These are phyloP conservation scores for Tigriopus californicus DNA, from an alignment of 2,888 invertebrate species.

Conservation along the genomic window DNA sequence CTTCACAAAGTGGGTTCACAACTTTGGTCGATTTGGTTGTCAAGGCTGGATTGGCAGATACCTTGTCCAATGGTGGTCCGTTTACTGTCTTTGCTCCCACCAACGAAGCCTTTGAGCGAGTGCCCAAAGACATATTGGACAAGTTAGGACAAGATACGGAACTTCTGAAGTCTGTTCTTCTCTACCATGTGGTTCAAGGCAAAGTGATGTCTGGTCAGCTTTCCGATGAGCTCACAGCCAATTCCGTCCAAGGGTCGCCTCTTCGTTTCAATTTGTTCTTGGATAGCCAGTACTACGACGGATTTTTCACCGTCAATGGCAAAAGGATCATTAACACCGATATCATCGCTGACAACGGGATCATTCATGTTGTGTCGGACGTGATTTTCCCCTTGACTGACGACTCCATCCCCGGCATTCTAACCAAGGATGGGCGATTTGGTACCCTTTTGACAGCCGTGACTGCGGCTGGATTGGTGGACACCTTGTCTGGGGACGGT, in stretches of 20 bases:
- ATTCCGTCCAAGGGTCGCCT: background rate
- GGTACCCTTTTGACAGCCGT: background rate
- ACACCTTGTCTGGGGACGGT: background rate
- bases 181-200: conserved; percentile 6
- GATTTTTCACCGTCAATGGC: conserved; percentile 11
- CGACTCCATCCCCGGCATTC: background rate
- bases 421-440: conserved; percentile 1
- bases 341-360: conserved; percentile 5
- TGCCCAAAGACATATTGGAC: background rate
- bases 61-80: background rate
- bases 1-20: background rate
- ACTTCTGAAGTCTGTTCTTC: background rate
- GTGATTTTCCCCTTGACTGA: conserved; percentile 5
- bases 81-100: conserved; percentile 5
- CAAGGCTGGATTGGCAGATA: background rate
- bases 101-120: background rate
- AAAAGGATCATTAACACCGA: conserved; percentile 4
- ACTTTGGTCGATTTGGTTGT: background rate
- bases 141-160: background rate
- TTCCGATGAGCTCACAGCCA: background rate
- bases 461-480: background rate
- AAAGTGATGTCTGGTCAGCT: background rate
- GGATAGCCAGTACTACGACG: background rate
- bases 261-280: conserved; percentile 3
- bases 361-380: conserved; percentile 4